These are phyloP conservation scores for Pangasius mekongensis DNA, from an alignment of 2,797 vertebrate species.

Conservation along the genomic window DNA sequence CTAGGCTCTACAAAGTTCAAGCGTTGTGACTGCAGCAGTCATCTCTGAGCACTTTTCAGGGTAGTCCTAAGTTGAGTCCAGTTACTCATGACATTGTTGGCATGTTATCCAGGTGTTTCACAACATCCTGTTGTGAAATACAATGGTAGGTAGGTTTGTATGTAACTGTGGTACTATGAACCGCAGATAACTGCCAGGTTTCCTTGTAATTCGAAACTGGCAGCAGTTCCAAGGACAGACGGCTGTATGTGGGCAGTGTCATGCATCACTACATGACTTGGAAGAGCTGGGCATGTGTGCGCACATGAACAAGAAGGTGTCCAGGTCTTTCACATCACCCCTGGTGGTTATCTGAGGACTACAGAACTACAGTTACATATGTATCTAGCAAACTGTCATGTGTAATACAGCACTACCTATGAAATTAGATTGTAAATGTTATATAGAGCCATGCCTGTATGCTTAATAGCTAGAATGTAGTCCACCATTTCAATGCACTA, in stretches of 20 bases:
- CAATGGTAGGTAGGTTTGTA: background rate
- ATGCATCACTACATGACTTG: constrained; percentile 21
- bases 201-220: constrained; percentile 18
- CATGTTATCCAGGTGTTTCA: background rate
- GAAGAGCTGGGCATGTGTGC: background rate
- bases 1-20: background rate
- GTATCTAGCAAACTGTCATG: background rate
- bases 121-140: background rate
- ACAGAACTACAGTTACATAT: no score
- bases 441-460: background rate
- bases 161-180: background rate
- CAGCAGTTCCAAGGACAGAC: constrained; percentile 62
- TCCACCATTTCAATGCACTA: background rate
- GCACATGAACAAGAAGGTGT: background rate
- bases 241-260: constrained; percentile 8
- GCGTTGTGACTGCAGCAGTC: no score
- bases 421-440: background rate
- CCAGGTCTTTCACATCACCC: background rate
- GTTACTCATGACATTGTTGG: background rate
- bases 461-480: background rate
- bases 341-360: background rate
- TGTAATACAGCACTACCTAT: no score
- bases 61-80: background rate
- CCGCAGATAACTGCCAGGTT: background rate
- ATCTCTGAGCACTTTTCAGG: background rate